Evolutionary conservation across 2,113 vertebrate genomes (phyloP), one percentile per base, ranked within the genome.

Genomic region (Macrotis lagotis): DNA sequence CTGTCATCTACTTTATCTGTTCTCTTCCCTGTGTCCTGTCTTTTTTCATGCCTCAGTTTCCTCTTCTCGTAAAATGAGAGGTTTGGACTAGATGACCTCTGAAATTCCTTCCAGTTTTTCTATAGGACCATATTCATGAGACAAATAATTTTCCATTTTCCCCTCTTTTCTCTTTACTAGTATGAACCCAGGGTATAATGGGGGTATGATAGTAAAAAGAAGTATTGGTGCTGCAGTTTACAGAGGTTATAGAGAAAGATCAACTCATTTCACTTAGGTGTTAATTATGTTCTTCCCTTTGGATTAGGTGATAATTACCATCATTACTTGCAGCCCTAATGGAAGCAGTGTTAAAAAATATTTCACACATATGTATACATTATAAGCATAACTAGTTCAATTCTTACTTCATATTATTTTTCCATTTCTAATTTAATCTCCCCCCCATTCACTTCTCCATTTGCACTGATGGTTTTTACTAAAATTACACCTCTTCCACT

Each of bases 391-490:
- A 49, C n/a, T 91, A 47, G 53, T 22, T 31, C 3, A 28, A 51
- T 90, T 95, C 95, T 89, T 88, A 49, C 47, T 91, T 89, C 3
- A 10, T 83, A 49, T 11, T 49, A 6, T 90, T 93, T 94, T 95
- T 96, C 74, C 37, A 52, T 25, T 89, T 53, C 37, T 93, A n/a
- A 89, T 50, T 93, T 95, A 31, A 12, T 11, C n/a, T 93, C 8
- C 10, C 25, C 25, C 19, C 16, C 12, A 91, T 91, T 14, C 48
- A 4, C 2, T 50, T 59, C 95, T 88, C 50, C 88, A 92, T 83
- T 47, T 96, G 50, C 4, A 31, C 66, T 53, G 51, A 52, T 91
- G 97, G 89, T 22, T 37, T 24, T 53, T 89, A 26, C 74, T 51
- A 25, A 48, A 92, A 92, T 92, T 89, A 3, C 2, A 92, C 83